Evolutionary conservation across 1,140 invertebrate species (phyloP).

Genomic region (Drosophila rufa): DNA sequence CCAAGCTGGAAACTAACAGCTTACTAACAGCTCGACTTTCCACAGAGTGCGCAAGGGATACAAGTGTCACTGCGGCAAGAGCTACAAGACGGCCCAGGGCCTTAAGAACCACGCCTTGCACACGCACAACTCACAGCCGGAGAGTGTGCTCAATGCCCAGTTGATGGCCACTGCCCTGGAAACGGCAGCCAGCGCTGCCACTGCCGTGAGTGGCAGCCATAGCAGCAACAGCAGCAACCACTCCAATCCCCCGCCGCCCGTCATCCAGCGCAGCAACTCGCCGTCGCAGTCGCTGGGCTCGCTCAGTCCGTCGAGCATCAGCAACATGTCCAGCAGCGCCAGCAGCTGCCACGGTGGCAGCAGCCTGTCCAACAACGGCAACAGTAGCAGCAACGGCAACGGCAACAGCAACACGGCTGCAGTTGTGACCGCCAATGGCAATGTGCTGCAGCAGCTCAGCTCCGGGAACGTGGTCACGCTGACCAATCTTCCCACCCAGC

Average conservation of each 20-base stretch:
- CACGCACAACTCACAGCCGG: slow-evolving; percentile 86
- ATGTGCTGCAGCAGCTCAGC: slow-evolving; percentile 72
- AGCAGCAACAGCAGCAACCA: slow-evolving; percentile 29
- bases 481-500: slow-evolving; percentile 66
- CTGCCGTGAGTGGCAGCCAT: slow-evolving; percentile 19
- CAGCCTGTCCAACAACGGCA: slow-evolving; percentile 54
- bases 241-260: slow-evolving; percentile 36
- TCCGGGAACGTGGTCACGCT: slow-evolving; percentile 69
- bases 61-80: slow-evolving; percentile 93
- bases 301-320: slow-evolving; percentile 81
- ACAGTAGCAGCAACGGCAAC: slow-evolving; percentile 18
- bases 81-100: slow-evolving; percentile 91
- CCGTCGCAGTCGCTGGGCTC: slow-evolving; percentile 84
- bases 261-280: slow-evolving; percentile 77
- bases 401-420: slow-evolving; percentile 18
- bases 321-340: slow-evolving; percentile 83
- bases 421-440: slow-evolving; percentile 38
- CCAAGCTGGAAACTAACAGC: slow-evolving; percentile 63
- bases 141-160: slow-evolving; percentile 72
- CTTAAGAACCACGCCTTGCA: slow-evolving; percentile 89
- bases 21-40: slow-evolving; percentile 26
- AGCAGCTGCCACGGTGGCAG: slow-evolving; percentile 79
- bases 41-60: slow-evolving; percentile 90
- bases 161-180: slow-evolving; percentile 56
- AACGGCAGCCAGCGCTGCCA: slow-evolving; percentile 19